phyloP scores from a whole-genome alignment of 1,140 invertebrate species.

The Augochlora pura region DNA sequence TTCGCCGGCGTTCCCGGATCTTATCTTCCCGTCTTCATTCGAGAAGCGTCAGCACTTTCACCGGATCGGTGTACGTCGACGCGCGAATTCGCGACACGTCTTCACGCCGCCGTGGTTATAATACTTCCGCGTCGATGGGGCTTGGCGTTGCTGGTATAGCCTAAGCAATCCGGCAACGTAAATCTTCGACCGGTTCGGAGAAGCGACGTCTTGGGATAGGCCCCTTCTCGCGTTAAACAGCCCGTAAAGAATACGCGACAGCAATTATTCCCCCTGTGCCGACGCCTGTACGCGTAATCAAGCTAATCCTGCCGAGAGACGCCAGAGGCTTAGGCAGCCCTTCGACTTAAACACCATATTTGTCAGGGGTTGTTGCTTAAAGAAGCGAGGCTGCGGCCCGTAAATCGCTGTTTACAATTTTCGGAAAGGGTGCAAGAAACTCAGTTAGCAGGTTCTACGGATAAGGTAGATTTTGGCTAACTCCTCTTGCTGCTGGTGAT shows the following conservation, averaged over 20 bases:
- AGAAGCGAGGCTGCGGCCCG: not conserved
- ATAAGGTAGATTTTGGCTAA: no score
- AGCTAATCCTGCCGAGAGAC: slow-evolving; percentile 54
- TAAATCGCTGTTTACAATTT: not conserved
- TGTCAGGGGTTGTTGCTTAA: slow-evolving; percentile 32
- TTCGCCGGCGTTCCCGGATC: not conserved
- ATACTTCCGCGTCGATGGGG: not conserved
- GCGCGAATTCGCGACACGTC: slow-evolving; percentile 11
- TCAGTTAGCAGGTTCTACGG: no score
- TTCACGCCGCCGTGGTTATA: not conserved
- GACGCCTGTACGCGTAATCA: slow-evolving; percentile 49
- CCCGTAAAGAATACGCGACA: slow-evolving; percentile 56
- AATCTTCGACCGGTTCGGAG: slow-evolving; percentile 48
- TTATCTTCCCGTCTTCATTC: not conserved
- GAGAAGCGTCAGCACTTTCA: not conserved
- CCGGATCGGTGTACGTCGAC: not conserved
- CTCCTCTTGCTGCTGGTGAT: no score
- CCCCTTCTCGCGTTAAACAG: slow-evolving; percentile 55
- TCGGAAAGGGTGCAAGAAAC: not conserved
- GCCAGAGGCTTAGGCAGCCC: slow-evolving; percentile 22
- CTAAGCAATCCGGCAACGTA: not conserved
- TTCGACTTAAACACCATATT: slow-evolving; percentile 2
- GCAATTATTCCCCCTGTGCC: slow-evolving; percentile 51
- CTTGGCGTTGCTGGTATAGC: not conserved
- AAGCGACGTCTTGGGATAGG: slow-evolving; percentile 51